A percentile compares a stretch with the other conserved stretches of the same genome.
Evolutionary conservation across 2,888 invertebrate species (phyloP).

Genomic region (Platypus cylindrus): DNA sequence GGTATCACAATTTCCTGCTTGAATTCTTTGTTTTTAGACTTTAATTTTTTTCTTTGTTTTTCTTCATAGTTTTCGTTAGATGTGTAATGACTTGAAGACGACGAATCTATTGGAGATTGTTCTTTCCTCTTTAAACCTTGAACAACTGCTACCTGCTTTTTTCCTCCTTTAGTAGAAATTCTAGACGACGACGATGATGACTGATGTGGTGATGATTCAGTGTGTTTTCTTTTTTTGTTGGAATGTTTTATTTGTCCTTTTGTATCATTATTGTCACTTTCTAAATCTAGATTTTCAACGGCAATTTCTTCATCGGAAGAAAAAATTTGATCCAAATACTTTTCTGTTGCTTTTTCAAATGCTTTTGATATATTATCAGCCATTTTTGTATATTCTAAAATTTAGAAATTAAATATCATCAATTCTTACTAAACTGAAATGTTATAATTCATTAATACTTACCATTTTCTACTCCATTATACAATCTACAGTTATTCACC

Average conservation of each 20-base stretch:
- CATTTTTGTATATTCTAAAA: conserved; percentile 76
- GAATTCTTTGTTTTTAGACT: too few relatives aligned
- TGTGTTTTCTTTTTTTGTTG: conserved; percentile 16
- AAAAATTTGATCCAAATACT: conserved; percentile 68
- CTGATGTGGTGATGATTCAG: conserved; percentile 7
- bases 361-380: conserved; percentile 70
- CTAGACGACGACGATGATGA: not conserved
- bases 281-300: conserved; percentile 47
- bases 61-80: too few relatives aligned
- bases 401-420: too few relatives aligned
- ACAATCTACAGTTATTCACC: conserved; percentile 82
- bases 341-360: conserved; percentile 69
- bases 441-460: too few relatives aligned
- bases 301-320: conserved; percentile 69
- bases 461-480: conserved; percentile 91
- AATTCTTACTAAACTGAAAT: too few relatives aligned
- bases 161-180: conserved; percentile 17
- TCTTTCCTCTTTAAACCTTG: conserved; percentile 29
- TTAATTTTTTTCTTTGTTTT: too few relatives aligned
- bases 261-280: conserved; percentile 32
- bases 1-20: too few relatives aligned
- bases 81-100: not conserved
- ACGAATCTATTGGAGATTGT: conserved; percentile 8
- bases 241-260: conserved; percentile 5
- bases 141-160: conserved; percentile 28